Percentiles rank a stretch among this genome's conserved stretches.
Evolutionary conservation across 2,888 invertebrate genomes (phyloP).

Genomic region (Ornithoptera alexandrae): DNA sequence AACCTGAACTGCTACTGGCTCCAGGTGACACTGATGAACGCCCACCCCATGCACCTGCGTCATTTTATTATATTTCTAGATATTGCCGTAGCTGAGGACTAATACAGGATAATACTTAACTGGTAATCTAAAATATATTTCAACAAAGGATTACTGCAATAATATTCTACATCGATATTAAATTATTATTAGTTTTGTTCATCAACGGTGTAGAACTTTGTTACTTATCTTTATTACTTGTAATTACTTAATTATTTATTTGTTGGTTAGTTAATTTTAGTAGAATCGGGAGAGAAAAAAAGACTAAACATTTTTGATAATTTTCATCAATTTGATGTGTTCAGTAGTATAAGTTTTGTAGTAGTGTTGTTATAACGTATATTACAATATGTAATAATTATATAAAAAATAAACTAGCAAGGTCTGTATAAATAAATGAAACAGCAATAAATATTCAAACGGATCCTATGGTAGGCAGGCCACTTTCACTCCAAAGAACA

Average conservation of each 20-base stretch:
- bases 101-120: neutral
- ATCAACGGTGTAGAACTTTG: neutral
- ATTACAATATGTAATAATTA: neutral
- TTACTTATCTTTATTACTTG: no score
- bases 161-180: neutral
- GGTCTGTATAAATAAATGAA: slow-evolving; percentile 42
- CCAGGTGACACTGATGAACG: slow-evolving; percentile 76
- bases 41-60: slow-evolving; percentile 73
- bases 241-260: no score
- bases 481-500: slow-evolving; percentile 73
- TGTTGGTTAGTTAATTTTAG: no score
- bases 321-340: no score
- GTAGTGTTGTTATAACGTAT: neutral
- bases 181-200: neutral
- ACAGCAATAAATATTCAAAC: slow-evolving; percentile 64
- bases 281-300: no score
- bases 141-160: no score
- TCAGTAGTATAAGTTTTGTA: neutral
- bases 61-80: neutral
- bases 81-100: neutral
- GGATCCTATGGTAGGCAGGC: slow-evolving; percentile 59
- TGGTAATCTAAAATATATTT: neutral
- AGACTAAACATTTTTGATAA: no score
- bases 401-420: neutral
- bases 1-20: slow-evolving; percentile 85